Base-by-base conservation (phyloP, 1,140 invertebrate genomes). In the Pogonus chalceus region DNA sequence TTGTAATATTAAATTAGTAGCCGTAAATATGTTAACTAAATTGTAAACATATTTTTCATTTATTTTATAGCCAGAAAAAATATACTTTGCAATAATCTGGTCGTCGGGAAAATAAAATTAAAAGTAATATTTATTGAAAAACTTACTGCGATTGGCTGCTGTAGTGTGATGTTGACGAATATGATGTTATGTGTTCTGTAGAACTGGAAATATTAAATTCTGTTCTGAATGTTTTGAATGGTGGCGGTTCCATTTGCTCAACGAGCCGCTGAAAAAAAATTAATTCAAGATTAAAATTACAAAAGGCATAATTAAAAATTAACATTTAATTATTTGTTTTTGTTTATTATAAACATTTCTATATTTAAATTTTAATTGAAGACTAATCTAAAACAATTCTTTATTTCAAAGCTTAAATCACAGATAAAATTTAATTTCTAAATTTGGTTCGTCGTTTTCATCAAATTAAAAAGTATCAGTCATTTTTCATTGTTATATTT, bases 181-280 rank as follows among this genome's bases (percentile, higher is more conserved):
- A 81, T 1, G 66, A 65, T 35, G 65, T 62, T 9, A 75, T 75
- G 43, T 79, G 78, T 62, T 84, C 81, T 49, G 80, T 79, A 59
- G 69, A 71, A 50, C 76, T 78, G 57, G 79, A 79, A 62, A 83
- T 78, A 65, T 83, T 85, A 73, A 87, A 86, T 70, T 88, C 86
- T 22, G 84, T 85, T 58, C 84, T 78, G 77, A 87, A 88, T 18
- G 84, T 87, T 60, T 79, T 75, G 53, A 85, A 77, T 54, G 81
- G 81, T 58, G 79, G 77, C 60, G 84, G 83, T 69, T 84, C 81
- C 76, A 85, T 80, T 49, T 80, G 78, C 69, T 81, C 80, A 49
- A 81, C 78, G 61, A 79, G 72, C 63, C 78, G 75, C 80, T 82
- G 72, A 20, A 76, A 74, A 65, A 60, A 61, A 65, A 61, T n/a